Base-by-base conservation (phyloP, 2,797 vertebrate species). In the Myotis vivesi region DNA sequence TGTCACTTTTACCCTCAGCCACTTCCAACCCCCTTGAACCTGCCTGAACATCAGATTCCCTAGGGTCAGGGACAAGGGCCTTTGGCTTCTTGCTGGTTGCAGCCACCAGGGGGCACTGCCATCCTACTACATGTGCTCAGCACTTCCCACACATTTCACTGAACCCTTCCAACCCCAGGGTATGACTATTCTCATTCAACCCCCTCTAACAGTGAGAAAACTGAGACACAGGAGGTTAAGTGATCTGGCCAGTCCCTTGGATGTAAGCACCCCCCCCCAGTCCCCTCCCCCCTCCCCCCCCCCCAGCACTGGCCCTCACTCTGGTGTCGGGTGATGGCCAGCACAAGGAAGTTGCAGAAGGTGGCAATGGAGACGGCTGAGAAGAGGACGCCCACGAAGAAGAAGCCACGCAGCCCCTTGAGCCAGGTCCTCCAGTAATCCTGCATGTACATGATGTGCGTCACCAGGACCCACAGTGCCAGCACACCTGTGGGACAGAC, bases 381-480 rank as follows among this genome's bases (percentile, higher is more conserved):
- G 98, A 99, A 99, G 97, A 99, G 95, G 80, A 98, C 57, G 0
- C 99, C 99, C 0, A 99, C 97, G 88, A 98, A 97, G 95, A 99
- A 98, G 98, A 99, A 99, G 98, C 99, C 99, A 87, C 98, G 99
- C 87, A 99, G 98, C 17, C 99, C 99, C 97, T 99, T 99, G 49
- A 99, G 98, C 99, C 99, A 99, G 59, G 99, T 99, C 97, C 99
- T 98, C 99, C 99, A 99, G 98, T 98, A 99, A 98, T 99, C 99
- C 98, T 99, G 99, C 96, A 99, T 98, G 97, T 99, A 99, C 99
- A 99, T 99, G 97, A 99, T 87, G 93, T 99, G 99, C 5, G 99
- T 99, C 98, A 99, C 98, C 88, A 99, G 98, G 72, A 98, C 97
- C 99, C 99, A 99, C 16, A 99, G 98, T 0, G 99, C 99, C 98